Evolutionary conservation across 2,797 vertebrate species (phyloP).

Genomic region (Danio choprae): DNA sequence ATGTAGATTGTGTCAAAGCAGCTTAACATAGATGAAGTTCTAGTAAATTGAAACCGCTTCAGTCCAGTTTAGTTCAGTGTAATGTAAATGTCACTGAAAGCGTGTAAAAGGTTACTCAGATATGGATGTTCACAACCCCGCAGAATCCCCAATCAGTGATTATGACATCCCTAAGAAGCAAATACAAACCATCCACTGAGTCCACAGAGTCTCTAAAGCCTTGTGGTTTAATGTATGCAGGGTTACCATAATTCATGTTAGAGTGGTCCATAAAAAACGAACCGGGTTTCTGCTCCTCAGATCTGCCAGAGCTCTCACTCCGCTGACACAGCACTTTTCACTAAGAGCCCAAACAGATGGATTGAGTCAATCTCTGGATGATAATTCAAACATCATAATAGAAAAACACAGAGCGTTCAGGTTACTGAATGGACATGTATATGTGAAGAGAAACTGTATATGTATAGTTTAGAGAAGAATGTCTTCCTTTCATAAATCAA

Average conservation of each 20-base stretch:
- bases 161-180: constrained; percentile 8
- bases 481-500: constrained; percentile 9
- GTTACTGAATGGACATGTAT: constrained; percentile 10
- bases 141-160: neutral
- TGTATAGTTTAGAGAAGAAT: neutral
- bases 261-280: constrained; percentile 4
- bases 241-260: neutral
- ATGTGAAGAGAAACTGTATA: constrained; percentile 7
- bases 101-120: neutral
- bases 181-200: neutral
- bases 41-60: no score
- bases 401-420: neutral
- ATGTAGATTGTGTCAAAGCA: no score
- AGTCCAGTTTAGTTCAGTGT: no score
- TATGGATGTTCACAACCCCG: neutral
- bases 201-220: neutral
- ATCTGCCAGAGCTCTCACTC: neutral
- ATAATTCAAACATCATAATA: constrained; percentile 37
- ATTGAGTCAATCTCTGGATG: constrained; percentile 18
- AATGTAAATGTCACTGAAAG: neutral
- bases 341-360: constrained; percentile 17
- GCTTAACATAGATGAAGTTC: no score
- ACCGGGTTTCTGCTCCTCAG: neutral
- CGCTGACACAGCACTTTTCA: constrained; percentile 28
- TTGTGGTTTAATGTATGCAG: constrained; percentile 3